Conservation (phyloP, 2,888 invertebrate genomes). For the Archips crataeganus region DNA sequence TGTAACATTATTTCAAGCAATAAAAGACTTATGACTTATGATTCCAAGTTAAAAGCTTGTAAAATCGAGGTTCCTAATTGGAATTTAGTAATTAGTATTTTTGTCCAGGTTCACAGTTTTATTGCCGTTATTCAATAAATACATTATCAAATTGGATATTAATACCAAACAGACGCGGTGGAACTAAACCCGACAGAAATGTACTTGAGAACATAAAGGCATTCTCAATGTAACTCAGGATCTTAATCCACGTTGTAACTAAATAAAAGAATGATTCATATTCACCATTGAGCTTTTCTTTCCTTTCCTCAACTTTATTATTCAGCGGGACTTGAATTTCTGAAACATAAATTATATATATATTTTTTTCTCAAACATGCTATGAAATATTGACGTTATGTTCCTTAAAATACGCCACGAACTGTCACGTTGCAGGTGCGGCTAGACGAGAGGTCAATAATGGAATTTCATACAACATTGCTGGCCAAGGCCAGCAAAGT, state of each 20-base stretch:
- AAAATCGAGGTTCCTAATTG: background rate
- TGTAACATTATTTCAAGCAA: too few relatives aligned
- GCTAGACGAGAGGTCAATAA: too few relatives aligned
- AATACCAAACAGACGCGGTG: background rate
- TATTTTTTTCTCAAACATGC: too few relatives aligned
- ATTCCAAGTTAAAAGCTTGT: too few relatives aligned
- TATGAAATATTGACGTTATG: too few relatives aligned
- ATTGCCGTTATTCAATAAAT: background rate
- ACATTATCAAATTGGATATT: background rate
- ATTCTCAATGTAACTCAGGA: background rate
- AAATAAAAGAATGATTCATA: background rate
- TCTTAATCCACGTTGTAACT: background rate
- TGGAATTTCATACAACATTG: too few relatives aligned
- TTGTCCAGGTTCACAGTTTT: background rate
- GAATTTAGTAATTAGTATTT: background rate
- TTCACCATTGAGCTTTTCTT: background rate
- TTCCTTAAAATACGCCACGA: too few relatives aligned
- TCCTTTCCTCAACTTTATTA: background rate
- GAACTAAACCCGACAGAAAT: background rate
- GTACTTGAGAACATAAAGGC: background rate
- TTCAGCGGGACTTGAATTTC: background rate
- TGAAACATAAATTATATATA: background rate
- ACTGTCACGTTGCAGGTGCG: too few relatives aligned
- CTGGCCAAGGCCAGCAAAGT: too few relatives aligned
- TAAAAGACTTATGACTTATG: too few relatives aligned